These are phyloP conservation scores for Acropora tenuis DNA, from an alignment of 64 coral and sea anemone genomes.

Conservation along the genomic window DNA sequence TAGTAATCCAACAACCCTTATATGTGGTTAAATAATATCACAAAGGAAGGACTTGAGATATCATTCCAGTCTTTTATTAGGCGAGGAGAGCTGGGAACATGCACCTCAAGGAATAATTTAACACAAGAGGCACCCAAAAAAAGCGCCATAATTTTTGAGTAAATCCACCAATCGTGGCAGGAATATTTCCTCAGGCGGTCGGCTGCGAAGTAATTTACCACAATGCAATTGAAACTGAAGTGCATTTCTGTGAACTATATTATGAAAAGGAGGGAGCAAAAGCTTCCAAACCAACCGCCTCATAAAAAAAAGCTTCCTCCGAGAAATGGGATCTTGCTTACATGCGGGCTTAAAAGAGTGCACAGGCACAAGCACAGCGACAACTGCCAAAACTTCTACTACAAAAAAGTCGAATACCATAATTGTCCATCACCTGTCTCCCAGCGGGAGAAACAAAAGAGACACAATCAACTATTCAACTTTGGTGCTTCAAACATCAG, in stretches of 20 bases:
- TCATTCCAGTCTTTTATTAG: too few relatives aligned
- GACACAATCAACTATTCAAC: constrained; percentile 43
- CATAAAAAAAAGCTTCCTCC: background rate
- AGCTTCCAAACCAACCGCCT: background rate
- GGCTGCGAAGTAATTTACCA: background rate
- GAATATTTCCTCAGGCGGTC: background rate
- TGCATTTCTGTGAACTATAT: background rate
- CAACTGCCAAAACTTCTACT: background rate
- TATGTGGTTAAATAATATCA: too few relatives aligned
- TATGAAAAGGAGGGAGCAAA: background rate
- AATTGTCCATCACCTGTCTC: constrained; percentile 57
- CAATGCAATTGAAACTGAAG: background rate
- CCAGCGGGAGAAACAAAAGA: constrained; percentile 25
- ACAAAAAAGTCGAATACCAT: background rate
- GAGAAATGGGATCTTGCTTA: background rate
- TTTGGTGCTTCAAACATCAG: constrained; percentile 36
- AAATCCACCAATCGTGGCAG: background rate
- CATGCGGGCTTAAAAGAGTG: background rate
- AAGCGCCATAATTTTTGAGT: too few relatives aligned
- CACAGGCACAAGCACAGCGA: background rate
- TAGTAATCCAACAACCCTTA: too few relatives aligned
- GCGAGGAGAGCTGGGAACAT: too few relatives aligned
- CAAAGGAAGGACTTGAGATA: too few relatives aligned
- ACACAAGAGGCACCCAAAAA: too few relatives aligned
- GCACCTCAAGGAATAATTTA: too few relatives aligned